These are phyloP conservation scores for Nannoperca australis DNA, from an alignment of 2,797 vertebrate genomes.

Conservation along the genomic window DNA sequence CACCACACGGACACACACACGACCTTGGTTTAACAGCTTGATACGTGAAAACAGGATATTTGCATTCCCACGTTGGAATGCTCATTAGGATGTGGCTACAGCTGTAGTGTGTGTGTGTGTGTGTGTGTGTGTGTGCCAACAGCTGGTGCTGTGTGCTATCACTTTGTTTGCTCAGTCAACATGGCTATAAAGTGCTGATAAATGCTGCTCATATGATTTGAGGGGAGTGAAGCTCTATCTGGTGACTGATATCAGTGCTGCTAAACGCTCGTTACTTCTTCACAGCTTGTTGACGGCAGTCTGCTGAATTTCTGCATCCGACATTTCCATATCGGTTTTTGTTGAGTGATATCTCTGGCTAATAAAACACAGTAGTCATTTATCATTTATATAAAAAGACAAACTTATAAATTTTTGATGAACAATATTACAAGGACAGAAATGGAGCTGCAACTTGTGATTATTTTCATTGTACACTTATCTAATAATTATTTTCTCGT, in stretches of 20 bases:
- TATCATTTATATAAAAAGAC: background rate
- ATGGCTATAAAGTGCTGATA: constrained; percentile 59
- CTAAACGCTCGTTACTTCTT: background rate
- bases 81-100: constrained; percentile 74
- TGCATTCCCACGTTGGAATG: constrained; percentile 75
- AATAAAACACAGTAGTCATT: background rate
- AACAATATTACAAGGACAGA: background rate
- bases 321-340: background rate
- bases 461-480: background rate
- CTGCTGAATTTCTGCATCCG: background rate
- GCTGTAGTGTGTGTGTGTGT: constrained; percentile 66
- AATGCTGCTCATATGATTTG: background rate
- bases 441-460: background rate
- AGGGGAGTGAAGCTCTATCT: background rate
- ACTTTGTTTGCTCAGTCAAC: constrained; percentile 68
- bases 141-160: constrained; percentile 63
- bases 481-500: background rate
- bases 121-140: constrained; percentile 41
- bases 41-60: constrained; percentile 75
- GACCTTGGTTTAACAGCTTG: constrained; percentile 43
- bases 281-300: background rate
- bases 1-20: constrained; percentile 33
- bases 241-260: background rate
- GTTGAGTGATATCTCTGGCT: background rate
- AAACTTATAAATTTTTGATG: background rate